Base-by-base conservation (phyloP, 2,797 vertebrate species). In the Anabacerthia variegaticeps region DNA sequence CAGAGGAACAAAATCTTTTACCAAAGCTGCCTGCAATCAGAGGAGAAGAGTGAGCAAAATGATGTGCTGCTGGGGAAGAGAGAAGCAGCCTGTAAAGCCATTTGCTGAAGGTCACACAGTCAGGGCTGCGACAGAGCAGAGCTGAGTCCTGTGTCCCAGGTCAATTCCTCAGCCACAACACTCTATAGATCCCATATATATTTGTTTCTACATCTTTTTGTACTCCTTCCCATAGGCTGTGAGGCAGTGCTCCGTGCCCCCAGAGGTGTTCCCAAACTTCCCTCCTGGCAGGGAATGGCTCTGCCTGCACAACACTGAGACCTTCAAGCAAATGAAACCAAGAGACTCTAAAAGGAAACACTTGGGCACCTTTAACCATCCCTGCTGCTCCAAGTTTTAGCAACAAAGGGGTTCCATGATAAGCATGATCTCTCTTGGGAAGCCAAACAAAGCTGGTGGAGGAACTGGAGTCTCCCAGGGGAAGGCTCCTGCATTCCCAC, bases 321-420 rank as follows among this genome's bases (percentile, higher is more conserved):
- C 27, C n/a, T 81, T 58, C 37, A 44, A 44, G 59, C 30, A 49
- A 88, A 77, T 5, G 39, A 90, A 91, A 43, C 44, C 14, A 8
- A 36, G 21, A 52, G n/a, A 37, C 10, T 1, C 43, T 9, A n/a
- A 90, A 73, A 44, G 15, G 65, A 85, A 92, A 67, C 7, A 3
- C 76, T 90, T 44, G 30, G 49, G 62, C 41, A 23, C 49, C 52
- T 94, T 89, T 51, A 89, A 84, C 81, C 73, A 51, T 6, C 41
- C 71, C 63, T 66, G 80, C 68, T 71, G 68, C 67, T 97, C 87
- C 32, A 10, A 86, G 82, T 94, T 96, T 89, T 96, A 92, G 90
- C 92, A 95, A 96, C 82, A 94, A 97, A 90, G 72, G 41, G 80
- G 48, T 96, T 96, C 86, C 85, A 85, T 93, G 93, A 95, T 77